These are phyloP conservation scores for Balearica regulorum DNA, from an alignment of 2,797 vertebrate species.

Conservation along the genomic window DNA sequence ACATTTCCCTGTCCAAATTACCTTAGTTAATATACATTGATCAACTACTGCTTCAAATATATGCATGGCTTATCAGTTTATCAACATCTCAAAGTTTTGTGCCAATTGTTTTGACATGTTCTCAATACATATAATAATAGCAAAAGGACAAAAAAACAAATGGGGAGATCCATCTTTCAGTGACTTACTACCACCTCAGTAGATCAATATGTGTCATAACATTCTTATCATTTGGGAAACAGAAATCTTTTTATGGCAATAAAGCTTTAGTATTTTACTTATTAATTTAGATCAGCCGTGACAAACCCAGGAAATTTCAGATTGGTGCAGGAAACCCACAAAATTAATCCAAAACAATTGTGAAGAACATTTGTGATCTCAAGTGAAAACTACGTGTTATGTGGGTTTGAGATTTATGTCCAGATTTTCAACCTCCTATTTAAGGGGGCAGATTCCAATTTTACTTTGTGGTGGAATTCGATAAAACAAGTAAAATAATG, in stretches of 20 bases:
- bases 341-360: neutral
- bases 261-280: slow-evolving; percentile 46
- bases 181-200: neutral
- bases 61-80: slow-evolving; percentile 41
- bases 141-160: slow-evolving; percentile 32
- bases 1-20: slow-evolving; percentile 50
- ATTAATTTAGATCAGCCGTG: slow-evolving; percentile 37
- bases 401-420: neutral
- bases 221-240: slow-evolving; percentile 35
- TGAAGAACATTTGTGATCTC: neutral
- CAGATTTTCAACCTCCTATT: neutral
- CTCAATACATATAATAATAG: slow-evolving; percentile 48
- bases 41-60: slow-evolving; percentile 12
- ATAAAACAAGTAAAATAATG: neutral
- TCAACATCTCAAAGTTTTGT: slow-evolving; percentile 29
- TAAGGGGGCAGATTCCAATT: neutral
- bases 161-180: slow-evolving; percentile 38
- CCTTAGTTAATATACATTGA: slow-evolving; percentile 53
- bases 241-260: slow-evolving; percentile 41
- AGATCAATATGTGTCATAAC: slow-evolving; percentile 57
- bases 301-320: neutral
- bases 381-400: neutral
- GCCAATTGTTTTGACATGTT: slow-evolving; percentile 34
- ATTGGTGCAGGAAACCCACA: neutral
- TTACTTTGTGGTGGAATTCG: neutral